Evolutionary conservation across 1,140 invertebrate genomes (phyloP).

Genomic region (Drosophila albomicans): DNA sequence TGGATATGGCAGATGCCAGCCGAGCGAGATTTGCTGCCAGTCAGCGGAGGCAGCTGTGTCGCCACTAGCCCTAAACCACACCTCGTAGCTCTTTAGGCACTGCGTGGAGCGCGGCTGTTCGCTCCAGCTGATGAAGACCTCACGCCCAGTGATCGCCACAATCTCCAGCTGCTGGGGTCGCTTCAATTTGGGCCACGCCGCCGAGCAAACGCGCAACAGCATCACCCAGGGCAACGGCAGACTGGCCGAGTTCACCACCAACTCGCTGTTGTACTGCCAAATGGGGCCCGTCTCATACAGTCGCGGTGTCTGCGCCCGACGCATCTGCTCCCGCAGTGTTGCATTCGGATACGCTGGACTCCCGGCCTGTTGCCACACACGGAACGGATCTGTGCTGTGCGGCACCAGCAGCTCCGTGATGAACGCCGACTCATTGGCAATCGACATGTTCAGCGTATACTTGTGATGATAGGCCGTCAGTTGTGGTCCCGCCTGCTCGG

Average conservation of each 20-base stretch:
- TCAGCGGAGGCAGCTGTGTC: constrained; percentile 16
- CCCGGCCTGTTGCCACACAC: constrained; percentile 64
- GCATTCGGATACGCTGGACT: constrained; percentile 76
- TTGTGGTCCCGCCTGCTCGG: constrained; percentile 68
- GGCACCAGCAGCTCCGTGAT: constrained; percentile 84
- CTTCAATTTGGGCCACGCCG: constrained; percentile 56
- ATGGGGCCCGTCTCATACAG: constrained; percentile 69
- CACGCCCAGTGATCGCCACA: constrained; percentile 58
- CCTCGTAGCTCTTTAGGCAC: constrained; percentile 79
- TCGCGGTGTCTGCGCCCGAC: constrained; percentile 61
- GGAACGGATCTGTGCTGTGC: constrained; percentile 67
- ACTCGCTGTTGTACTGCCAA: constrained; percentile 73
- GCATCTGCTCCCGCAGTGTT: constrained; percentile 66
- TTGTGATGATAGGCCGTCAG: constrained; percentile 63
- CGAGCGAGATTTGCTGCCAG: constrained; percentile 63
- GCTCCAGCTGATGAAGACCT: constrained; percentile 77
- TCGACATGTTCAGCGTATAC: constrained; percentile 73
- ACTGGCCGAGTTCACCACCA: constrained; percentile 70
- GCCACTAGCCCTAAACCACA: constrained; percentile 68
- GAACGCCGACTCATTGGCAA: constrained; percentile 75
- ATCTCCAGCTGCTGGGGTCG: constrained; percentile 63
- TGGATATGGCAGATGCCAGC: constrained; percentile 80
- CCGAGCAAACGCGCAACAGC: constrained; percentile 74
- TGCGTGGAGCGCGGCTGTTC: constrained; percentile 64
- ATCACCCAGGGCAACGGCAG: constrained; percentile 72